These are phyloP conservation scores for Ectropis crepuscularia DNA, from an alignment of 2,888 invertebrate species.

Conservation along the genomic window DNA sequence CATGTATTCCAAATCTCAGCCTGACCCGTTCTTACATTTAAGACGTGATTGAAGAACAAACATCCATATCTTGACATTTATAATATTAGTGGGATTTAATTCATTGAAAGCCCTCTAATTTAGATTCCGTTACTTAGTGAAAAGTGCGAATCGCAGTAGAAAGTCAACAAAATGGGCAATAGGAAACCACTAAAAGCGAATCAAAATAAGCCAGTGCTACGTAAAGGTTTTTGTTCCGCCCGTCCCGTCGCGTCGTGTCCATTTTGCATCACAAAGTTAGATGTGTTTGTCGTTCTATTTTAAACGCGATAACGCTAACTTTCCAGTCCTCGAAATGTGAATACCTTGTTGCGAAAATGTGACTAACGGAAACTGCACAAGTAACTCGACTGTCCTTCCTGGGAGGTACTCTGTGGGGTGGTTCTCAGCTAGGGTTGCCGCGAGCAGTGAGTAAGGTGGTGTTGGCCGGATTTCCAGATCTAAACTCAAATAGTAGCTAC, in stretches of 20 bases:
- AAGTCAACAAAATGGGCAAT: constrained; percentile 11
- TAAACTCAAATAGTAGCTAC: too few relatives aligned
- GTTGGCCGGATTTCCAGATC: constrained; percentile 15
- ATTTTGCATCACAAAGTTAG: constrained; percentile 83
- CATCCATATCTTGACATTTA: too few relatives aligned
- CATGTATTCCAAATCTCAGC: too few relatives aligned
- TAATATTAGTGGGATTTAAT: too few relatives aligned
- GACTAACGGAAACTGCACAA: constrained; percentile 84
- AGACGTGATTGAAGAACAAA: too few relatives aligned
- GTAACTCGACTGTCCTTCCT: constrained; percentile 77
- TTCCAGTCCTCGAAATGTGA: constrained; percentile 84
- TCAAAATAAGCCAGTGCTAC: constrained; percentile 50
- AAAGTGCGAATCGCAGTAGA: background rate
- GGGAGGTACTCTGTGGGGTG: constrained; percentile 55
- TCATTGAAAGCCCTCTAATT: background rate
- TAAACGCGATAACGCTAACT: constrained; percentile 84
- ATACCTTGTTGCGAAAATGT: constrained; percentile 85
- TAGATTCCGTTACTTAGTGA: background rate
- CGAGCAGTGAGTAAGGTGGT: too few relatives aligned
- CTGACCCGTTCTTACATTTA: too few relatives aligned
- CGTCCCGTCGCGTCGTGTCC: constrained; percentile 59
- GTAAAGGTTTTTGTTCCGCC: constrained; percentile 55
- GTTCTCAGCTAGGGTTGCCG: constrained; percentile 30
- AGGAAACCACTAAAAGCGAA: constrained; percentile 40
- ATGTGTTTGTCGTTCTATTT: constrained; percentile 83